Evolutionary conservation across 1,140 invertebrate species (phyloP), one percentile per base, ranked within the genome.

Genomic region (Trialeurodes vaporariorum): DNA sequence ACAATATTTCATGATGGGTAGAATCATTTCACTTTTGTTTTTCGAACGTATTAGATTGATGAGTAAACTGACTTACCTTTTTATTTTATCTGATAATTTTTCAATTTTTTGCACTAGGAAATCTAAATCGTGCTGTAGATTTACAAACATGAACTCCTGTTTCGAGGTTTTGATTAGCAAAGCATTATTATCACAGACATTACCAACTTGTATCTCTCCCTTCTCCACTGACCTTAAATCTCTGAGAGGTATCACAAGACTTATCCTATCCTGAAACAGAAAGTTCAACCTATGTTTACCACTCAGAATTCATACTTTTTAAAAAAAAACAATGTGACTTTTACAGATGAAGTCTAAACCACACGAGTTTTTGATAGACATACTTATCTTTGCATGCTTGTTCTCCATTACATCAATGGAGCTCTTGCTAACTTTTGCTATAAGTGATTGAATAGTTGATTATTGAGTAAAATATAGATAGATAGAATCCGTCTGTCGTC

Each of bases 41-140:
- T 2, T n/a, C 25, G 65, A 66, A 59, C 12, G n/a, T 61, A 58
- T 66, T 25, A 21, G 61, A 66, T 24, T 27, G 61, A 13, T 62
- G n/a, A 62, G 12, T 65, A 17, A 22, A 34, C 17, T 70, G 27
- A 71, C 71, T 71, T 61, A 71, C 69, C 59, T 60, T 67, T 69
- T 60, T 59, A 75, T 68, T 74, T 85, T 88, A 0, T 88, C 85
- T 0, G 94, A 79, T 25, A 97, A 82, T 77, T 96, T 93, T 0
- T 89, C 91, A 67, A 98, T 87, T 79, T 96, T 97, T 73, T 89
- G 84, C 21, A 96, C 85, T 0, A 98, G 83, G 78, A 96, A 92
- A 75, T 95, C 88, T 68, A 93, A 81, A 76, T 97, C 94, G n/a
- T n/a, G n/a, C 34, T 86, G 83, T 72, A 97, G 88, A 76, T 94